Percentiles rank a stretch among this genome's conserved stretches.
These are phyloP conservation scores for Temnopleurus reevesii DNA, from an alignment of 53 echinoderm and acorn worm genomes.

Conservation along the genomic window DNA sequence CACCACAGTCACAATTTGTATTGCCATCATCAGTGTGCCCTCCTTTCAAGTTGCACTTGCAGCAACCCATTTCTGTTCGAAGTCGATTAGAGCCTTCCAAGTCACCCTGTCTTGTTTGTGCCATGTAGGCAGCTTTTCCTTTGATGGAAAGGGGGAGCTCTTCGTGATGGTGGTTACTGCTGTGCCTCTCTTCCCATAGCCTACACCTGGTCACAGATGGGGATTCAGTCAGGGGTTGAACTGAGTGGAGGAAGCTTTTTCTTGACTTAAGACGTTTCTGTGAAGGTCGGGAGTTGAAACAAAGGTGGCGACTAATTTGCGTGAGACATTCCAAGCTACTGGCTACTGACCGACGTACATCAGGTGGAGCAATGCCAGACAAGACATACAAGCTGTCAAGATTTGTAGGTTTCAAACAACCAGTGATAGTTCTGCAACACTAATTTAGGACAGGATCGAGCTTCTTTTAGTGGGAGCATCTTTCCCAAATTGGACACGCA, in stretches of 20 bases:
- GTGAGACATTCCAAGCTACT: background rate
- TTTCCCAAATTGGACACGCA: no score
- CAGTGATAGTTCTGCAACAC: background rate
- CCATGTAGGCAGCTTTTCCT: constrained; percentile 25
- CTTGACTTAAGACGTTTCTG: no score
- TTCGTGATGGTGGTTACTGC: no score
- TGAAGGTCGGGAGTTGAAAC: background rate
- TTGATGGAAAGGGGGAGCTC: constrained; percentile 30
- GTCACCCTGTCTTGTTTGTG: constrained; percentile 18
- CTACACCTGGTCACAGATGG: no score
- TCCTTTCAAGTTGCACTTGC: constrained; percentile 38
- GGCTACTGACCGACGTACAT: background rate
- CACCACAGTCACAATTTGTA: constrained; percentile 38
- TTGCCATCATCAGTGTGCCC: constrained; percentile 22
- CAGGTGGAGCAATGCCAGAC: constrained; percentile 39
- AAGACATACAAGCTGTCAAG: constrained; percentile 10
- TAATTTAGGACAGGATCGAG: constrained; percentile 39
- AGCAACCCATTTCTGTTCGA: constrained; percentile 27
- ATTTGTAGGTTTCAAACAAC: no score
- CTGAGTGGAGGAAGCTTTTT: no score
- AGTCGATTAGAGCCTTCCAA: constrained; percentile 52
- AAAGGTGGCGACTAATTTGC: background rate
- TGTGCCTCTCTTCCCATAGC: no score
- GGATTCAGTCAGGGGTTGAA: no score
- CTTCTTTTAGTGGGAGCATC: background rate